Evolutionary conservation across 2,888 invertebrate genomes (phyloP).

Genomic region (Metacarcinus magister): DNA sequence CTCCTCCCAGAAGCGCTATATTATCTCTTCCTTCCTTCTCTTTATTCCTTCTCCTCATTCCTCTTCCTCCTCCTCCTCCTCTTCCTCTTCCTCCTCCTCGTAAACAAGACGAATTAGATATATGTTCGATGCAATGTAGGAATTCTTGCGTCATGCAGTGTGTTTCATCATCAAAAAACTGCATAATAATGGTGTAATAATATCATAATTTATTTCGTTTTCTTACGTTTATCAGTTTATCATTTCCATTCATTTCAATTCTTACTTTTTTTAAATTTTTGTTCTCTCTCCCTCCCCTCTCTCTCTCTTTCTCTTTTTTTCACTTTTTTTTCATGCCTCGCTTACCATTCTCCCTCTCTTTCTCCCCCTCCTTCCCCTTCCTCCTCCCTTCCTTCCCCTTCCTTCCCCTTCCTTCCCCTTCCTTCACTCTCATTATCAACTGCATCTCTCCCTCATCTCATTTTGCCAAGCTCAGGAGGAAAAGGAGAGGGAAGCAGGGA

Average conservation of each 20-base stretch:
- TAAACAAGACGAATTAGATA: too few relatives aligned
- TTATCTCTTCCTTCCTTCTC: not conserved
- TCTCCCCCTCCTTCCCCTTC: not conserved
- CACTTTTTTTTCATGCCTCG: not conserved
- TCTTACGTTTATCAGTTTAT: too few relatives aligned
- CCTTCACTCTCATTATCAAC: not conserved
- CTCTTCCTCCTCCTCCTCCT: slow-evolving; percentile 35
- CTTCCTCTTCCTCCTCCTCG: not conserved
- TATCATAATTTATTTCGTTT: too few relatives aligned
- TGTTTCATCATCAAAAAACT: too few relatives aligned
- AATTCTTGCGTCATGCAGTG: too few relatives aligned
- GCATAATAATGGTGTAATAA: too few relatives aligned
- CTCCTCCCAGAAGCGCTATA: not conserved
- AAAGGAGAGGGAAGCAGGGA: not conserved
- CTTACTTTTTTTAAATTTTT: not conserved
- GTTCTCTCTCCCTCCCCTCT: not conserved
- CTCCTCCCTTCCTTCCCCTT: not conserved
- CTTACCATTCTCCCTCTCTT: not conserved
- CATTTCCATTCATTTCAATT: not conserved
- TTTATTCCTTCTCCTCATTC: not conserved
- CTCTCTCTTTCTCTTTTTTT: not conserved
- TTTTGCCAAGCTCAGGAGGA: not conserved
- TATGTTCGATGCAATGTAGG: too few relatives aligned
- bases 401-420: not conserved
- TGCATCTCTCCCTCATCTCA: not conserved